Base-by-base conservation (phyloP, 2,888 invertebrate genomes). In the Matsumyia berberina region DNA sequence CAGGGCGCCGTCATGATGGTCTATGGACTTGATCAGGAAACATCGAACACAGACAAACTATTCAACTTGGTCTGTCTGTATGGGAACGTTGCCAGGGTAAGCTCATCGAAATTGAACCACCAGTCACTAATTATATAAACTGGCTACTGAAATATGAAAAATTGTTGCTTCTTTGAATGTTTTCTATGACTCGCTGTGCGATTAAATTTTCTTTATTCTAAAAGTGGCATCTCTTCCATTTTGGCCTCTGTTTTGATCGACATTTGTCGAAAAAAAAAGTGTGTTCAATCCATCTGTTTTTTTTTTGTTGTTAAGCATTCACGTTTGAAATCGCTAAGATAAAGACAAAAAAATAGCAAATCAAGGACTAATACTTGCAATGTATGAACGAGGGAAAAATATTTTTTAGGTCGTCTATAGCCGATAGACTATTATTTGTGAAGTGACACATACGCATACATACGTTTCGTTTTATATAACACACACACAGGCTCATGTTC, bases 21-120 rank as follows among this genome's bases (percentile, higher is more conserved):
- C 74, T 99, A 99, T 93, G 99, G 99, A 2, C 94, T 99, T 86
- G 97, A 98, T 91, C 96, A 96, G 70, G 95, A 97, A 89, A 97
- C 97, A 89, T 96, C 98, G 91, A 99, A 99, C 92, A 97, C 98
- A 86, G 98, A 99, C 90, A 95, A 96, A 89, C 94, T 99, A 85
- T 99, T 99, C 94, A 99, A 99, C 93, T 93, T 99, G 89, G 97
- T 99, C 93, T 99, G 99, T 93, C 94, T 99, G 86, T 99, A 99
- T 92, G 99, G 99, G 88, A 99, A 99, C 92, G 98, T 99, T 87
- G 96, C 97, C 89, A 95, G 98, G 95, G 98, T 99, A 92, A 94
- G 94, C 93, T 37, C n/a, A 12, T 72, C 29, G n/a, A 35, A n/a
- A 29, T 44, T 60, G 24, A 31, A 24, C 4, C 4, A 24, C 24